These are phyloP conservation scores for Drosophila cardini DNA, from an alignment of 1,140 invertebrate genomes.

Conservation along the genomic window DNA sequence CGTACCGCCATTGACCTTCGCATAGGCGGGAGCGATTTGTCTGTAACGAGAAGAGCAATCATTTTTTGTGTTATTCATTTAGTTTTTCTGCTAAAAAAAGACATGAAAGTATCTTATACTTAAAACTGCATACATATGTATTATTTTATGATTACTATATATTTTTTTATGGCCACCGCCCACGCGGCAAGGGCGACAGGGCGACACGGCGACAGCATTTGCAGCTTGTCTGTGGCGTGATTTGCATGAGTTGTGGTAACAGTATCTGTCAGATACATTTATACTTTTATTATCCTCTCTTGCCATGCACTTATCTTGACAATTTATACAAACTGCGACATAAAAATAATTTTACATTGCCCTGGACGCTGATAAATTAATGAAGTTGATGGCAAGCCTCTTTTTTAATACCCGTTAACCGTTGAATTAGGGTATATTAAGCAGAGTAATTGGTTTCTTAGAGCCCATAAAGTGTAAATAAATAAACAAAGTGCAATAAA, in stretches of 20 bases:
- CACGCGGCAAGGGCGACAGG: slow-evolving; percentile 22
- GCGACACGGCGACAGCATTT: slow-evolving; percentile 18
- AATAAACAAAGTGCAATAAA: too few species aligned
- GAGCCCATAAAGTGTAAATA: too few species aligned
- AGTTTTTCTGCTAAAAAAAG: slow-evolving; percentile 24
- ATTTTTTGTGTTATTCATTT: slow-evolving; percentile 16
- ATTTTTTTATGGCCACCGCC: slow-evolving; percentile 54
- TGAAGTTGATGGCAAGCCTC: slow-evolving; percentile 61
- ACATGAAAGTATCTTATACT: slow-evolving; percentile 6
- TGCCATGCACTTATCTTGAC: slow-evolving; percentile 42
- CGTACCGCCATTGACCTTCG: slow-evolving; percentile 86
- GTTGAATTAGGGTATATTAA: too few species aligned
- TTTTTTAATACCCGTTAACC: slow-evolving; percentile 13
- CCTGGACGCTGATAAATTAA: slow-evolving; percentile 67
- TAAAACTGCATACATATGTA: slow-evolving; percentile 24
- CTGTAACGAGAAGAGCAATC: slow-evolving; percentile 84
- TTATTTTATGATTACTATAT: slow-evolving; percentile 40
- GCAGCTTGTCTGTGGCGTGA: slow-evolving; percentile 42
- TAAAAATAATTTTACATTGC: slow-evolving; percentile 44
- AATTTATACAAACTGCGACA: slow-evolving; percentile 40
- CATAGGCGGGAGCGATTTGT: slow-evolving; percentile 87
- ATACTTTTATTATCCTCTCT: slow-evolving; percentile 14
- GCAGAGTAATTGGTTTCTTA: too few species aligned
- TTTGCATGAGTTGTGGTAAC: slow-evolving; percentile 48
- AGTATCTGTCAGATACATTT: slow-evolving; percentile 61